A percentile compares a stretch with the other conserved stretches of the same genome.
Evolutionary conservation across 2,888 invertebrate species (phyloP).

Genomic region (Caenorhabditis panamensis): DNA sequence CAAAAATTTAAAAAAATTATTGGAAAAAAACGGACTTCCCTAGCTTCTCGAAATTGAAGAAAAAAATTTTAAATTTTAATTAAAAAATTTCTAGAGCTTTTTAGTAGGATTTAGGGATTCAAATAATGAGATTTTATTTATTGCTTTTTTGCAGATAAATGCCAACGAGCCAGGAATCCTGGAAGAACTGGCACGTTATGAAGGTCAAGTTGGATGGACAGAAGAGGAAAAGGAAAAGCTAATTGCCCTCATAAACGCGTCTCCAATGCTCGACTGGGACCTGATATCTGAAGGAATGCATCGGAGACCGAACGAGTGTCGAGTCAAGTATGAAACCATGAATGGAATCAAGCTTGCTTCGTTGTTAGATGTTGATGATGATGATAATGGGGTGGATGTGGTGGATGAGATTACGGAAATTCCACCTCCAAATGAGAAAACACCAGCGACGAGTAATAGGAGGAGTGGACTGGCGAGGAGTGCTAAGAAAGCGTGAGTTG

Average conservation of each 20-base stretch:
- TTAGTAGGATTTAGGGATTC: no score
- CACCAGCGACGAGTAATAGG: background rate
- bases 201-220: conserved; percentile 53
- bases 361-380: conserved; percentile 27
- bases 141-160: conserved; percentile 31
- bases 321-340: conserved; percentile 46
- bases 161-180: conserved; percentile 9
- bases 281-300: conserved; percentile 46
- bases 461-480: conserved; percentile 39
- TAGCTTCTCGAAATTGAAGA: no score
- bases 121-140: no score
- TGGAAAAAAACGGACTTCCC: no score
- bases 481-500: conserved; percentile 41
- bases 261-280: conserved; percentile 37
- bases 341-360: conserved; percentile 33
- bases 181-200: conserved; percentile 29
- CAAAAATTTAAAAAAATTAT: no score
- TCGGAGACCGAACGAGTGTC: conserved; percentile 50
- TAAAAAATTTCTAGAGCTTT: no score
- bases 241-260: conserved; percentile 34
- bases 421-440: background rate
- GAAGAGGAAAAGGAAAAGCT: conserved; percentile 44
- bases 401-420: conserved; percentile 8
- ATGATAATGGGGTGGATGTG: no score
- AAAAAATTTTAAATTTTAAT: no score